Conservation (phyloP, 2,888 invertebrate genomes). For the Luperina testacea region DNA sequence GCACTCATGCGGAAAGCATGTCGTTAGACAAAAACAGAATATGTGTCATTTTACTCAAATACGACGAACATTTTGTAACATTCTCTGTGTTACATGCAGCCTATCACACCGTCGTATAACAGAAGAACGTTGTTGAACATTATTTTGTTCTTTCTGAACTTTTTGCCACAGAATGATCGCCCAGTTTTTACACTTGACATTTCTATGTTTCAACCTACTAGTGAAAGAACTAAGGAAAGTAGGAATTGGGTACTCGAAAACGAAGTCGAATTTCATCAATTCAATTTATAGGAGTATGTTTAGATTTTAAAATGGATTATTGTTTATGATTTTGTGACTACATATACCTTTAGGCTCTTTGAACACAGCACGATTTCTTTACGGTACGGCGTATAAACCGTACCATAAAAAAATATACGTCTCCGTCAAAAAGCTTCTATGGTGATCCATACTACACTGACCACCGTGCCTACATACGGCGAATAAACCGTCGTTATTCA, state of each 20-base stretch:
- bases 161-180: neutral
- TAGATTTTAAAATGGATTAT: neutral
- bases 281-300: neutral
- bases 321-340: neutral
- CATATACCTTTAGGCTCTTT: too few relatives aligned
- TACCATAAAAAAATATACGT: too few relatives aligned
- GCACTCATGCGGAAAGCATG: conserved; percentile 28
- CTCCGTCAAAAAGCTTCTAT: too few relatives aligned
- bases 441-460: too few relatives aligned
- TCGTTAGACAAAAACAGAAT: conserved; percentile 36
- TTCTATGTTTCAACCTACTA: neutral
- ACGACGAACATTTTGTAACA: conserved; percentile 59
- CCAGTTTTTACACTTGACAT: neutral
- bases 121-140: neutral
- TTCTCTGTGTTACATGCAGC: conserved; percentile 43
- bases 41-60: conserved; percentile 46
- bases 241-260: neutral
- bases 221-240: neutral
- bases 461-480: too few relatives aligned
- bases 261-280: neutral
- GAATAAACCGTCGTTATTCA: too few relatives aligned
- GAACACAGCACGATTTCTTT: too few relatives aligned
- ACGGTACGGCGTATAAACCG: too few relatives aligned
- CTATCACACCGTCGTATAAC: conserved; percentile 24
- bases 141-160: neutral